Percentiles rank a stretch among this genome's conserved stretches.
Conservation (phyloP, 2,113 vertebrate genomes). For the Jaculus jaculus region DNA sequence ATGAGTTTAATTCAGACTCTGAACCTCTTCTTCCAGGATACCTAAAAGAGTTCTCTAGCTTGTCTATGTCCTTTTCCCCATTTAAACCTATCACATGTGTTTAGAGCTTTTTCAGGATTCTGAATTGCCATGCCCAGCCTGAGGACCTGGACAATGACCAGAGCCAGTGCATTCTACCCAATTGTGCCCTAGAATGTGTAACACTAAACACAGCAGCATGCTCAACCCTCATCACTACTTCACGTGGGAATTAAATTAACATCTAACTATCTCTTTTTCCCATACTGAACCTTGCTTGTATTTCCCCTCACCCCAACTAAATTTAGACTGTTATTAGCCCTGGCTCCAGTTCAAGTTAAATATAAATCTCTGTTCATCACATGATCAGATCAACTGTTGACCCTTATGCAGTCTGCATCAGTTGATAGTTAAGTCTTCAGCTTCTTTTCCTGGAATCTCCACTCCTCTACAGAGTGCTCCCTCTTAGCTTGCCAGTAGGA, state of each 20-base stretch:
- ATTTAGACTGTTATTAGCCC: neutral
- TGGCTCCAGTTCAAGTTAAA: neutral
- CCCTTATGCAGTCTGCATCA: neutral
- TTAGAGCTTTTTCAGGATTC: neutral
- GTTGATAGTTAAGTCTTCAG: neutral
- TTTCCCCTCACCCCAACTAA: neutral
- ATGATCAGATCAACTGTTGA: neutral
- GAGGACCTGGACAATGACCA: neutral
- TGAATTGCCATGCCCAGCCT: neutral
- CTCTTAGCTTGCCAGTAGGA: neutral
- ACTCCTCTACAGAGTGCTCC: neutral
- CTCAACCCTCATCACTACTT: neutral
- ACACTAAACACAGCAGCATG: neutral
- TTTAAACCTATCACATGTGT: neutral
- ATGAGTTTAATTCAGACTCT: neutral
- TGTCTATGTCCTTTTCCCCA: neutral
- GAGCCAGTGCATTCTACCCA: neutral
- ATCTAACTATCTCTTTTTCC: neutral
- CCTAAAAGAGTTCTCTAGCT: neutral
- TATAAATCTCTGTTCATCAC: neutral
- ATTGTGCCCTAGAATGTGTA: neutral
- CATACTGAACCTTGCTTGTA: neutral
- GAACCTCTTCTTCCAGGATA: neutral
- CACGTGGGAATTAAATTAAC: neutral
- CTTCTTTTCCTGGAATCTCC: neutral